phyloP scores from a whole-genome alignment of 1,140 invertebrate genomes.

The Trichonephila clavipes region DNA sequence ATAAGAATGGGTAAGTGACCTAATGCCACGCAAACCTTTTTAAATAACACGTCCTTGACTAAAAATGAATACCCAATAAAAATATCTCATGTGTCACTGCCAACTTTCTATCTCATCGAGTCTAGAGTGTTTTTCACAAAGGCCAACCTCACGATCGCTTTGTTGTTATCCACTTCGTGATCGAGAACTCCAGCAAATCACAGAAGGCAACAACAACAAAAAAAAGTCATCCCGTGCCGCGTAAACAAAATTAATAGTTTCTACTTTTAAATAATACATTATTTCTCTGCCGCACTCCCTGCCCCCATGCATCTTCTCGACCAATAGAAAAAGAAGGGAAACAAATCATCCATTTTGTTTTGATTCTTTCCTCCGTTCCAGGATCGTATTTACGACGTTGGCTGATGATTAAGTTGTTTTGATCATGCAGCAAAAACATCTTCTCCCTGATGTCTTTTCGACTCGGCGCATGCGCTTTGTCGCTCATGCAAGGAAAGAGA shows the following conservation, averaged over 20 bases:
- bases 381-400: conserved; percentile 10
- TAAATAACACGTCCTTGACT: no score
- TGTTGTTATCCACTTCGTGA: background rate
- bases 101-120: no score
- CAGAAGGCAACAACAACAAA: background rate
- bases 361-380: conserved; percentile 1
- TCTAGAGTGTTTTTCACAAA: no score
- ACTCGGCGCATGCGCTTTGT: background rate
- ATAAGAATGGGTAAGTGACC: no score
- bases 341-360: conserved; percentile 5
- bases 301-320: background rate
- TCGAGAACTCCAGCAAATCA: background rate
- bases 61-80: no score
- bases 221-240: background rate
- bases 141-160: background rate
- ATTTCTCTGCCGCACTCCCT: background rate
- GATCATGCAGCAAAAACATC: conserved; percentile 26
- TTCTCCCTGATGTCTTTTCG: conserved; percentile 3
- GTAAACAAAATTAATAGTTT: conserved; percentile 43
- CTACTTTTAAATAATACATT: conserved; percentile 35
- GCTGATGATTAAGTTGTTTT: conserved; percentile 43
- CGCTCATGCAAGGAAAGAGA: background rate
- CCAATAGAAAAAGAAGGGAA: background rate
- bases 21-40: no score
- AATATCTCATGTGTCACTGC: no score